Evolutionary conservation across 2,888 invertebrate species (phyloP), one percentile per base, ranked within the genome.

Genomic region (Aethes cnicana): DNA sequence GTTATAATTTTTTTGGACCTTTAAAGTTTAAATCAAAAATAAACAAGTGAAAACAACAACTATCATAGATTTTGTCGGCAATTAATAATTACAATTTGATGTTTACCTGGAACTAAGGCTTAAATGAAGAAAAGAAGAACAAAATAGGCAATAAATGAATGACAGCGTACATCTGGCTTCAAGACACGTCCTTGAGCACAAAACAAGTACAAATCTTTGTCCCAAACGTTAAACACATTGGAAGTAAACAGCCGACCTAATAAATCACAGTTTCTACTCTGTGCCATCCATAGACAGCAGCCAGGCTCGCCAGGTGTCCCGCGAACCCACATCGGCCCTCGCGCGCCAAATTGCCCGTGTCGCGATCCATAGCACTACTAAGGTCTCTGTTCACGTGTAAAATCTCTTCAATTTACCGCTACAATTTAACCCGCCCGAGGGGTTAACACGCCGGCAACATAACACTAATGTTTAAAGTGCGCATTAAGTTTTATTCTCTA

Each of bases 331-430:
- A 72, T 68, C 68, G 72, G 69, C 71, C 74, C 79, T 77, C 76
- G 72, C 77, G 71, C 72, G 76, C 84, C 81, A 86, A 87, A 87
- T 86, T 86, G 84, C 71, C 84, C 84, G 78, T 83, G 80, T 81
- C 77, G 72, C 77, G 74, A 84, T 80, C 77, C 73, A 71, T 71
- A 75, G 76, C 82, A 85, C 83, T 79, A 74, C 79, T 81, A 83
- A 68, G 84, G 83, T 72, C 66, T 78, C 80, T 66, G 66, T 64
- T 83, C 84, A 79, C 76, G 80, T 81, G 80, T 80, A 69, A 86
- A 86, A 87, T 82, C 84, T 75, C 77, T 75, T 69, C 76, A 77
- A 81, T 81, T 81, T 79, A 79, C 69, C 75, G 72, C 72, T 69
- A 75, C 69, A 67, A 70, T 72, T 53, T 70, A 69, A 74, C 72